Evolutionary conservation across 2,888 invertebrate species (phyloP), one percentile per base, ranked within the genome.

Genomic region (Abrostola triplasia): DNA sequence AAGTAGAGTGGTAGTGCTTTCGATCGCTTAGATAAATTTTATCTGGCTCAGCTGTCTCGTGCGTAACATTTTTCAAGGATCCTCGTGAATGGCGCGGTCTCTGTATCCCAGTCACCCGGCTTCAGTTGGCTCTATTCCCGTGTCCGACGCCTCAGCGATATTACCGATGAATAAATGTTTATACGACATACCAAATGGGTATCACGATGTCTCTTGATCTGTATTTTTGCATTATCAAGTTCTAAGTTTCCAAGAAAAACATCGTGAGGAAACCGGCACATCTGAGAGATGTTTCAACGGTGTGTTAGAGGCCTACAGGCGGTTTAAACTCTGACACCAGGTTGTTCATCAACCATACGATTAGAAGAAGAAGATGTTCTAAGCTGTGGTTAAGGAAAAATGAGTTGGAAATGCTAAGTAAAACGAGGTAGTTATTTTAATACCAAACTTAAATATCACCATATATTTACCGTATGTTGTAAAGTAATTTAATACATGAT

Each of bases 101-200:
- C 56, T 65, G 65, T 66, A 76, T 62, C 53, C 50, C 12, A 35
- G 42, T 36, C 48, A 63, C 38, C 48, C 49, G 55, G 70, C 63
- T 76, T 67, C 51, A 10, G 36, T 36, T 10, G 40, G 36, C 55
- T 66, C 48, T 52, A 54, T 55, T 50, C 47, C 44, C 51, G 49
- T 40, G 10, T 62, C 58, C 57, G 52, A 60, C 36, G 54, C 35
- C 47, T 61, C 58, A 59, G 67, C 47, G 58, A 60, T 61, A 50
- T 76, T 44, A 44, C n/a, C 52, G 36, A 54, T 57, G 63, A 64
- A 76, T 60, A 70, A 66, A 75, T 76, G 58, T 76, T 62, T 59
- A 56, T 53, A 38, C n/a, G 11, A 13, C n/a, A 40, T 37, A 54
- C 38, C 11, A 54, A 55, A 36, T 13, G 41, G 40, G 40, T 54